Evolutionary conservation across 2,888 invertebrate genomes (phyloP).

Genomic region (Pantelozetes paolii): DNA sequence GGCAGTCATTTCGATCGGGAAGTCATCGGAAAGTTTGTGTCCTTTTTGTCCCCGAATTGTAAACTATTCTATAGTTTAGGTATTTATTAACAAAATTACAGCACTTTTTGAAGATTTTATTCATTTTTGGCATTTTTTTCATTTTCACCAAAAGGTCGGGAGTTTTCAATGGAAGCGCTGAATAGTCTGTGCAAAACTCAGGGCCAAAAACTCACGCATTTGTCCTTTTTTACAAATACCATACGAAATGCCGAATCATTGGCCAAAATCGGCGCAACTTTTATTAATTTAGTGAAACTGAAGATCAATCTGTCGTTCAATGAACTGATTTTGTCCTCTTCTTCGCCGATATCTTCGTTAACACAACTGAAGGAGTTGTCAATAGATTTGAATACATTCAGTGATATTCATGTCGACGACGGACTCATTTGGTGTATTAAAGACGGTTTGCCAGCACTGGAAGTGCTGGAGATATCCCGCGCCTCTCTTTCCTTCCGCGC

Average conservation of each 20-base stretch:
- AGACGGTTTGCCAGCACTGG: constrained; percentile 10
- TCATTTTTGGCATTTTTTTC: not conserved
- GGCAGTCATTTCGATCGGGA: constrained; percentile 24
- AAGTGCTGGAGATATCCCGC: constrained; percentile 3
- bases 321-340: constrained; percentile 3
- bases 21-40: constrained; percentile 9
- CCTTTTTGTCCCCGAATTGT: not conserved
- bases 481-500: not conserved
- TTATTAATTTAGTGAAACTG: not conserved
- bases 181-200: not conserved
- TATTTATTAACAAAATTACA: not conserved
- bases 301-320: constrained; percentile 17
- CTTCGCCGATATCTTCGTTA: not conserved
- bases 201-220: not conserved
- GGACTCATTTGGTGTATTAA: constrained; percentile 18
- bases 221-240: not conserved
- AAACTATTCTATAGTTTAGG: constrained; percentile 23
- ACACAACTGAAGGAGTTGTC: constrained; percentile 2
- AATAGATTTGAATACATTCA: constrained; percentile 9
- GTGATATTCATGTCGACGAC: constrained; percentile 7
- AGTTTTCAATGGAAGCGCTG: not conserved
- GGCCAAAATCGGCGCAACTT: not conserved
- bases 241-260: not conserved
- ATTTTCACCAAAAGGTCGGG: constrained; percentile 13
- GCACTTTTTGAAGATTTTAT: not conserved